phyloP scores from a whole-genome alignment of 2,888 invertebrate genomes.

The Cybosia mesomella region DNA sequence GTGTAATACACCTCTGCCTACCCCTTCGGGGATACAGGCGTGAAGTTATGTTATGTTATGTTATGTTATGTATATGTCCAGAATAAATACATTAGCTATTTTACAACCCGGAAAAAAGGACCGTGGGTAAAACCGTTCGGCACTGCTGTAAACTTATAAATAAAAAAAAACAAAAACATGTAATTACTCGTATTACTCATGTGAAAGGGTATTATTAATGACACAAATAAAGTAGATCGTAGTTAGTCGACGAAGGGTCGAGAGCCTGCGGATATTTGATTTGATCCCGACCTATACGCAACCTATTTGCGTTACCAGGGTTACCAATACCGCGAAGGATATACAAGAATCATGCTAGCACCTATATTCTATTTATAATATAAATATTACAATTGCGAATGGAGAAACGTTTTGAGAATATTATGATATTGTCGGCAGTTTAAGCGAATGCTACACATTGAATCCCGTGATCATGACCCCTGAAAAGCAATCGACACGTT shows the following conservation, averaged over 20 bases:
- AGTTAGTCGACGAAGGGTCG: conserved; percentile 34
- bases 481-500: too few species aligned
- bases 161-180: background rate
- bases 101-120: background rate
- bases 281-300: conserved; percentile 40
- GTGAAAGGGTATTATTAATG: conserved; percentile 44
- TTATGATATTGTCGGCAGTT: too few species aligned
- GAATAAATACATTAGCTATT: too few species aligned
- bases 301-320: conserved; percentile 33
- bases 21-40: too few species aligned
- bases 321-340: background rate
- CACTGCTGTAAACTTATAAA: background rate
- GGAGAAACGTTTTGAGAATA: background rate
- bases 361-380: background rate
- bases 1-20: too few species aligned
- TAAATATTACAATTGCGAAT: too few species aligned
- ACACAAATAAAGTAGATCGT: conserved; percentile 35
- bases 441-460: too few species aligned
- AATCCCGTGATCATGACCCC: too few species aligned
- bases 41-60: too few species aligned
- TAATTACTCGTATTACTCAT: conserved; percentile 26
- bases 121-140: background rate
- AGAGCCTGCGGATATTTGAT: conserved; percentile 51
- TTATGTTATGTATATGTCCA: background rate
- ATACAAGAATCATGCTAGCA: background rate